phyloP scores from a whole-genome alignment of 2,888 invertebrate genomes.

The Fragum fragum region DNA sequence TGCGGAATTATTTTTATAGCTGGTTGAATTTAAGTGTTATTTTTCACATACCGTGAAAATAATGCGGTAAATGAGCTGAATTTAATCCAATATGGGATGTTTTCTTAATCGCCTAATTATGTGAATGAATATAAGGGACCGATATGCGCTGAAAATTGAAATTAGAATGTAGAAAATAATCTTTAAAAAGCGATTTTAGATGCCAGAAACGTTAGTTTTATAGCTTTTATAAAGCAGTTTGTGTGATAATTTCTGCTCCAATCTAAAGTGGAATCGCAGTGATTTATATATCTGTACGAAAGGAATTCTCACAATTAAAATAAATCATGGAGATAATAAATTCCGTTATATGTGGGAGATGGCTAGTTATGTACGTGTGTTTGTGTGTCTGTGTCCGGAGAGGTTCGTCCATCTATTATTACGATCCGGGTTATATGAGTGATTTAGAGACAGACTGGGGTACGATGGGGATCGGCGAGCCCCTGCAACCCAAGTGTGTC shows the following conservation, averaged over 20 bases:
- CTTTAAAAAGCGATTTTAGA: neutral
- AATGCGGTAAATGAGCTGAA: neutral
- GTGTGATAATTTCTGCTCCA: neutral
- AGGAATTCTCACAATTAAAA: neutral
- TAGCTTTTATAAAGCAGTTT: constrained; percentile 3
- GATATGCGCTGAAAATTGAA: neutral
- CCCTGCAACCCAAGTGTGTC: constrained; percentile 88
- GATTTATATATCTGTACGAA: neutral
- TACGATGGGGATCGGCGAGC: constrained; percentile 68
- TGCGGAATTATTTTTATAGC: neutral
- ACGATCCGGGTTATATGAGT: constrained; percentile 64
- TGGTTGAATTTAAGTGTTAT: neutral
- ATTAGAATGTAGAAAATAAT: neutral
- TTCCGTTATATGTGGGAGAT: neutral
- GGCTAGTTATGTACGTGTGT: neutral
- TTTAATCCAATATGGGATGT: neutral
- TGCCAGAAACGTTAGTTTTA: constrained; percentile 8
- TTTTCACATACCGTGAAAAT: neutral
- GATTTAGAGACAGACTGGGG: constrained; percentile 73
- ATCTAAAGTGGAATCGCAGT: neutral
- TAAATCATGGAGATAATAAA: constrained; percentile 6
- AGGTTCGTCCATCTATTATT: constrained; percentile 36
- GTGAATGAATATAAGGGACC: neutral
- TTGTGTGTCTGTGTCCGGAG: neutral
- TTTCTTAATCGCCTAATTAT: neutral